Evolutionary conservation across 1,140 invertebrate genomes (phyloP).

Genomic region (Drosophila leontia): DNA sequence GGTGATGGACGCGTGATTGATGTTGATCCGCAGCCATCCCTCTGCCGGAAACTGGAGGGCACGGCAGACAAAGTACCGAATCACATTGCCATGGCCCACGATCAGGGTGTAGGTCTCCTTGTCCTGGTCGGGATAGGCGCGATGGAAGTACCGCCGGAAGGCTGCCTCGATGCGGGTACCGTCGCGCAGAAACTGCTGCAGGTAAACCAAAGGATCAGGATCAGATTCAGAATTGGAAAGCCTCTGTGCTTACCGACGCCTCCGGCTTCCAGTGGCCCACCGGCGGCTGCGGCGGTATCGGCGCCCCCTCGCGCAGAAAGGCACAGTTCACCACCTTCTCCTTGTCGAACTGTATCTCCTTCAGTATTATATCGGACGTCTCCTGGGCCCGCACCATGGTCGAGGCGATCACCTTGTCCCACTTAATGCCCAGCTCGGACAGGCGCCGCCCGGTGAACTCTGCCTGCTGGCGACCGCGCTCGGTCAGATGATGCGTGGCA

Average conservation of each 20-base stretch:
- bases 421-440: conserved; percentile 91
- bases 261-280: conserved; percentile 94
- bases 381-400: conserved; percentile 97
- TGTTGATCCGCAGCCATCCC: conserved; percentile 96
- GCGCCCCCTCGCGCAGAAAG: conserved; percentile 96
- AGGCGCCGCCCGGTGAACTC: conserved; percentile 92
- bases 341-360: conserved; percentile 70
- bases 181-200: conserved; percentile 96
- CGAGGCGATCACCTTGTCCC: conserved; percentile 92
- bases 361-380: conserved; percentile 93
- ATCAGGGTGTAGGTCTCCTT: conserved; percentile 96
- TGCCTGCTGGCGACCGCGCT: conserved; percentile 93
- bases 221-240: too few relatives aligned
- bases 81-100: conserved; percentile 99
- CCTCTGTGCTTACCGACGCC: conserved; percentile 88
- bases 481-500: conserved; percentile 91
- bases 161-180: conserved; percentile 98
- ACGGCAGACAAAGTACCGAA: conserved; percentile 98
- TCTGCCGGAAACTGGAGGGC: conserved; percentile 98
- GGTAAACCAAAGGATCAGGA: conserved; percentile 7
- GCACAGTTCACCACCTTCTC: conserved; percentile 89
- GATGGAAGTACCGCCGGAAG: conserved; percentile 96
- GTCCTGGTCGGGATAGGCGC: conserved; percentile 92
- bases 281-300: conserved; percentile 97
- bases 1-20: conserved; percentile 97